Evolutionary conservation across 23 tunicate species (phyloP).

Genomic region (Phallusia fumigata): DNA sequence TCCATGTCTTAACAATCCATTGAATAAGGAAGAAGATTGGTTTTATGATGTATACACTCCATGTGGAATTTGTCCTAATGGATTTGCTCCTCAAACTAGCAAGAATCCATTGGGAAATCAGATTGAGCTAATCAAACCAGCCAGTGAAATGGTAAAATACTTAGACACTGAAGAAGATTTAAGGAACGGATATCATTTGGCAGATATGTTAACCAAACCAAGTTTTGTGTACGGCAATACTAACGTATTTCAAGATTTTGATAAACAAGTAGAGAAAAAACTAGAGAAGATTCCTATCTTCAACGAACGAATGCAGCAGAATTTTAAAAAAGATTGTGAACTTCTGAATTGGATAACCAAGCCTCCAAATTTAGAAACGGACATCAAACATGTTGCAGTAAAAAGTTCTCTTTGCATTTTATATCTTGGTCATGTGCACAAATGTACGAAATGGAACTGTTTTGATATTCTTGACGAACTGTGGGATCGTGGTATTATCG

Average conservation of each 20-base stretch:
- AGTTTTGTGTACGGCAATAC: slow-evolving; percentile 38
- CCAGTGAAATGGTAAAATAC: slow-evolving; percentile 26
- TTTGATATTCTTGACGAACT: slow-evolving; percentile 6
- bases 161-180: slow-evolving; percentile 15
- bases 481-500: neutral
- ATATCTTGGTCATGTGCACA: neutral
- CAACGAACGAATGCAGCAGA: neutral
- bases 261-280: neutral
- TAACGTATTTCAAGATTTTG: neutral
- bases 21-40: slow-evolving; percentile 18
- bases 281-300: too few species aligned
- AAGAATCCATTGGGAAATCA: slow-evolving; percentile 47
- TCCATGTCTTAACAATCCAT: neutral
- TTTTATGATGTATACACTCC: slow-evolving; percentile 29
- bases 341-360: neutral
- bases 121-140: slow-evolving; percentile 42
- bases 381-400: neutral
- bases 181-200: slow-evolving; percentile 32
- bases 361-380: neutral
- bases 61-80: slow-evolving; percentile 46
- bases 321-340: neutral
- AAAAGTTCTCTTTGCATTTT: neutral
- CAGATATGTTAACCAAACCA: slow-evolving; percentile 30
- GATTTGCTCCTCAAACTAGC: slow-evolving; percentile 49
- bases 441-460: neutral